These are phyloP conservation scores for Tetramorium alpestre DNA, from an alignment of 1,140 invertebrate genomes.

Conservation along the genomic window DNA sequence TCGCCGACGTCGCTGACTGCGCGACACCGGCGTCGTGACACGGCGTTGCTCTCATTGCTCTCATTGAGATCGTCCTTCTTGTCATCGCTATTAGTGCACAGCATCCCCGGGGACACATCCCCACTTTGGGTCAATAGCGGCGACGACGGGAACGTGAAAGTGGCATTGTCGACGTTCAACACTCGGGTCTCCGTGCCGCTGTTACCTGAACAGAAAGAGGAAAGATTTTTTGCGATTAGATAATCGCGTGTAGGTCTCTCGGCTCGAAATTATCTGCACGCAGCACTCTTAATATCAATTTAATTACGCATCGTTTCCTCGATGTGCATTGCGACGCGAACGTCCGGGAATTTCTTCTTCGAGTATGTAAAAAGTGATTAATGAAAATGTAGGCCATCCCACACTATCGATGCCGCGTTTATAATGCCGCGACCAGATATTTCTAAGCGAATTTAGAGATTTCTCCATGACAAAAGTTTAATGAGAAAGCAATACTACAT, in stretches of 20 bases:
- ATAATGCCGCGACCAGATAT: neutral
- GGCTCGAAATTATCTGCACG: neutral
- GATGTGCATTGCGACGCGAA: neutral
- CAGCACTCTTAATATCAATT: neutral
- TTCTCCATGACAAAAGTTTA: neutral
- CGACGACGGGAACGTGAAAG: slow-evolving; percentile 90
- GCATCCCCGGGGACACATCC: slow-evolving; percentile 85
- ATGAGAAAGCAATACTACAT: neutral
- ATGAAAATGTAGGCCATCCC: neutral
- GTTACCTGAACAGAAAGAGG: slow-evolving; percentile 70
- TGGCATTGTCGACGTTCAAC: slow-evolving; percentile 88
- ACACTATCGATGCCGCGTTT: neutral
- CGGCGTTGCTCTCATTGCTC: slow-evolving; percentile 45
- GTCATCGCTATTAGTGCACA: slow-evolving; percentile 82
- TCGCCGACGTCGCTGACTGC: slow-evolving; percentile 78
- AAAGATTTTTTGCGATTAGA: neutral
- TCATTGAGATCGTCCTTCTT: slow-evolving; percentile 40
- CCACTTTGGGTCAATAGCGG: slow-evolving; percentile 88
- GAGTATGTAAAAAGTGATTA: neutral
- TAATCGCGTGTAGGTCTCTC: neutral
- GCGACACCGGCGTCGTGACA: slow-evolving; percentile 66
- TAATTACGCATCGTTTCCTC: neutral
- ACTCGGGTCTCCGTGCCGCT: slow-evolving; percentile 78
- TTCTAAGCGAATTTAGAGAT: neutral
- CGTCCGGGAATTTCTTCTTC: neutral